phyloP scores from a whole-genome alignment of 2,113 vertebrate genomes.

The Plecturocebus donacophilus region DNA sequence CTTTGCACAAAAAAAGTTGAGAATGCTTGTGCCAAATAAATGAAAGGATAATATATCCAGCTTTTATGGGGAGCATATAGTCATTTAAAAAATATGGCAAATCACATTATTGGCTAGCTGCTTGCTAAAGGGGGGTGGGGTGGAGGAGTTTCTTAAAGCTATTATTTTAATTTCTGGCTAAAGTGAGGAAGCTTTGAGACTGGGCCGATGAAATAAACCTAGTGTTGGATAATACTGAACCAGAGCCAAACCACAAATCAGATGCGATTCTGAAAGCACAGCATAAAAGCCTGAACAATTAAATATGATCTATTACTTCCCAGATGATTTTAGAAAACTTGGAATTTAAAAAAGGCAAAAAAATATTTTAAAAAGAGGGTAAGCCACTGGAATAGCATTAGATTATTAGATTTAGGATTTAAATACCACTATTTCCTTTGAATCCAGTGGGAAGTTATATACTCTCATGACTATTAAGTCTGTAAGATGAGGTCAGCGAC shows the following conservation, averaged over 20 bases:
- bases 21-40: background rate
- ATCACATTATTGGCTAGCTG: conserved; percentile 49
- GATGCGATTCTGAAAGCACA: conserved; percentile 57
- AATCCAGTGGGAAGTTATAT: conserved; percentile 47
- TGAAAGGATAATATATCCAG: conserved; percentile 36
- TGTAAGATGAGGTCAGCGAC: conserved; percentile 58
- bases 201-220: conserved; percentile 52
- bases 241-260: conserved; percentile 76
- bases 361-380: background rate
- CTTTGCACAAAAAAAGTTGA: background rate
- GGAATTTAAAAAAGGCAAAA: background rate
- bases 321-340: conserved; percentile 71
- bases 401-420: conserved; percentile 71
- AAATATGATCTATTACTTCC: conserved; percentile 76
- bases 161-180: conserved; percentile 75
- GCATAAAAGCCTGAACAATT: conserved; percentile 70
- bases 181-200: conserved; percentile 75
- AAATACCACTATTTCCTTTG: conserved; percentile 67
- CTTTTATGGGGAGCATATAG: conserved; percentile 39
- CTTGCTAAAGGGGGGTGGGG: background rate
- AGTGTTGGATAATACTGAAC: conserved; percentile 56
- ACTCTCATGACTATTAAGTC: conserved; percentile 1
- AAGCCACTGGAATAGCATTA: conserved; percentile 66
- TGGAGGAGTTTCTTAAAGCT: conserved; percentile 59
- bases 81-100: conserved; percentile 50